Base-by-base conservation (phyloP, 2,888 invertebrate genomes). In the Amaurobius ferox region DNA sequence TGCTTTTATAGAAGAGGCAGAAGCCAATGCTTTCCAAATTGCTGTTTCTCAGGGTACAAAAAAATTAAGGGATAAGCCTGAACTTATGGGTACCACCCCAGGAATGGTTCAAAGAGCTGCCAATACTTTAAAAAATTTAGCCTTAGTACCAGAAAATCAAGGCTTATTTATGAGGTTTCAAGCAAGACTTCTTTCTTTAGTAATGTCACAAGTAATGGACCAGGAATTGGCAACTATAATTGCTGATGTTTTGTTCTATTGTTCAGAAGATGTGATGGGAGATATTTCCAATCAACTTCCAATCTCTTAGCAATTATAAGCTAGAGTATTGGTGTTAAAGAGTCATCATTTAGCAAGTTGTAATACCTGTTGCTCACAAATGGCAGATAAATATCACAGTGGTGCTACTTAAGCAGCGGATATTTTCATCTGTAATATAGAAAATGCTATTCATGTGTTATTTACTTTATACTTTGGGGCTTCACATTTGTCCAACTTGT, bases 21-120 rank as follows among this genome's bases (percentile, higher is more conserved):
- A 99, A 93, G 95, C 96, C 91, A 96, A 95, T 90, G 98, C 98
- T 87, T 93, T 98, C 90, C 96, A 96, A 89, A 97, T 98, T 87
- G 98, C 97, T 90, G 98, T 97, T 92, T 96, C 96, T 91, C 98
- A 98, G 92, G 98, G 98, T 89, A 96, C 98, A 90, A 95, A 95
- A 90, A 97, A 97, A 90, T 94, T 99, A 90, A 95, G 98, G 67
- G 98, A 98, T 92, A 98, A 98, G 93, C 98, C 99, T 1, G 99
- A 99, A 92, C 95, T 97, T 88, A 98, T 99, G 98, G 99, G 99
- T 90, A 99, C 99, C 79, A 98, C 98, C 91, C 93, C 99, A 91
- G 99, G 99, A 92, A 99, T 99, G 99, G 93, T 99, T 91, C 94
- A 99, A 87, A 95, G 99, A 89, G 97, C 99, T 32, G 98, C 99